Conservation (phyloP, 2,113 vertebrate genomes). For the Dipodomys stephensi region DNA sequence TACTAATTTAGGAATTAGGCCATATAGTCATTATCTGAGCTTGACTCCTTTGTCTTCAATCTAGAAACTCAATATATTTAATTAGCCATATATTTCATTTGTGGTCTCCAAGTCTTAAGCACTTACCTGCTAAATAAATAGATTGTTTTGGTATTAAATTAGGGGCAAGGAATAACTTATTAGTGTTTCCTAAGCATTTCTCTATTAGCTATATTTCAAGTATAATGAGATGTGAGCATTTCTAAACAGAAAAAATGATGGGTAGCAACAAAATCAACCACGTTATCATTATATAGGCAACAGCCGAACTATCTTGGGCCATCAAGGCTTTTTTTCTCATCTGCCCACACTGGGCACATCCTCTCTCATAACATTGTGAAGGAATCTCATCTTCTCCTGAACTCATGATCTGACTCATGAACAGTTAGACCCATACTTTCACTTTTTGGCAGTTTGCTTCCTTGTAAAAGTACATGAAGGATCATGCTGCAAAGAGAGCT, state of each 20-base stretch:
- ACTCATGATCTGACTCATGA: not conserved
- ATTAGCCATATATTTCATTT: not conserved
- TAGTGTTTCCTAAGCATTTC: not conserved
- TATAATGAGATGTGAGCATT: constrained; percentile 6
- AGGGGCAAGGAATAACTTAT: not conserved
- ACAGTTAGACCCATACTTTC: not conserved
- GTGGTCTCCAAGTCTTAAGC: not conserved
- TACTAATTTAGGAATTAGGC: constrained; percentile 35
- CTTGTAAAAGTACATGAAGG: not conserved
- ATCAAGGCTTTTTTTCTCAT: not conserved
- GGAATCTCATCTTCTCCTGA: not conserved
- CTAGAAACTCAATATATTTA: constrained; percentile 28
- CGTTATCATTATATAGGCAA: constrained; percentile 26
- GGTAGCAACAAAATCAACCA: not conserved
- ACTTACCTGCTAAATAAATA: constrained; percentile 27
- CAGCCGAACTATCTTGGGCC: not conserved
- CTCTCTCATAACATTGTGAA: not conserved
- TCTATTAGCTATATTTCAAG: constrained; percentile 23
- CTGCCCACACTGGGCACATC: rapidly evolving
- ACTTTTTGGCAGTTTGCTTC: not conserved
- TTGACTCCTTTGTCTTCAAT: constrained; percentile 44
- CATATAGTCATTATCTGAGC: not conserved
- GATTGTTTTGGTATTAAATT: not conserved
- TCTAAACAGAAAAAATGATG: constrained; percentile 22
- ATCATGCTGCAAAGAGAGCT: not conserved